Evolutionary conservation across 2,113 vertebrate species (phyloP).

Genomic region (Chunga burmeisteri): DNA sequence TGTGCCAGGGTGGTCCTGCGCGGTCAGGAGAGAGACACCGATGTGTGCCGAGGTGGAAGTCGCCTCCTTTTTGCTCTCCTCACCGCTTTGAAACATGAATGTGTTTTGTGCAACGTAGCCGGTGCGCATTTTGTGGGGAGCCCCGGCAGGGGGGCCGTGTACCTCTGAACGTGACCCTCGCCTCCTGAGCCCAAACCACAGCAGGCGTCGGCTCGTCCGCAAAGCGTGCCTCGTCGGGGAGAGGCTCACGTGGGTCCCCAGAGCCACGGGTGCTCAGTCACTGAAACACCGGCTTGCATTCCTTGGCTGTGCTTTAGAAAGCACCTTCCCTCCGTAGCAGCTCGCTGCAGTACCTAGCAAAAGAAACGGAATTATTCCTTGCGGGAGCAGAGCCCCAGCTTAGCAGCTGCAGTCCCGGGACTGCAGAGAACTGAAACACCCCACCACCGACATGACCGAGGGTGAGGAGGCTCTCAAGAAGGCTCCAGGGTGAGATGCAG

Average conservation of each 20-base stretch:
- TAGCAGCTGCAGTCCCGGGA: background rate
- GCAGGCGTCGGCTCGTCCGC: accelerated
- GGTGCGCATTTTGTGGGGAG: accelerated
- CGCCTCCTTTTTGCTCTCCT: background rate
- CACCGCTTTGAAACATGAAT: accelerated
- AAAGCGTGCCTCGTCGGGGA: accelerated
- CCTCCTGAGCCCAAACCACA: background rate
- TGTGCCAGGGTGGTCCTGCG: background rate
- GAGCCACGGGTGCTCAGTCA: background rate
- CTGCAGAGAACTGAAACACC: too few species aligned
- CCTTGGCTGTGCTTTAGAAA: background rate
- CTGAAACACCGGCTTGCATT: accelerated
- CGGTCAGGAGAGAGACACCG: background rate
- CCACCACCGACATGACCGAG: accelerated
- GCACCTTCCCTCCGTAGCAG: background rate
- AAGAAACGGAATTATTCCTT: accelerated
- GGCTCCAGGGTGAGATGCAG: background rate
- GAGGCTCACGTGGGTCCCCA: accelerated
- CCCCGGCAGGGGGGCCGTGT: accelerated
- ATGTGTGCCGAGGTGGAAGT: background rate
- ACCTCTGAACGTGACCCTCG: background rate
- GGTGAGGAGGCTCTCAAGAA: background rate
- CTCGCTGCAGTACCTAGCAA: accelerated
- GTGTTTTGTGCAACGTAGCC: accelerated
- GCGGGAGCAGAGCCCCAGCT: background rate